Base-by-base conservation (phyloP, 23 tunicate genomes). In the Ciona savignyi region DNA sequence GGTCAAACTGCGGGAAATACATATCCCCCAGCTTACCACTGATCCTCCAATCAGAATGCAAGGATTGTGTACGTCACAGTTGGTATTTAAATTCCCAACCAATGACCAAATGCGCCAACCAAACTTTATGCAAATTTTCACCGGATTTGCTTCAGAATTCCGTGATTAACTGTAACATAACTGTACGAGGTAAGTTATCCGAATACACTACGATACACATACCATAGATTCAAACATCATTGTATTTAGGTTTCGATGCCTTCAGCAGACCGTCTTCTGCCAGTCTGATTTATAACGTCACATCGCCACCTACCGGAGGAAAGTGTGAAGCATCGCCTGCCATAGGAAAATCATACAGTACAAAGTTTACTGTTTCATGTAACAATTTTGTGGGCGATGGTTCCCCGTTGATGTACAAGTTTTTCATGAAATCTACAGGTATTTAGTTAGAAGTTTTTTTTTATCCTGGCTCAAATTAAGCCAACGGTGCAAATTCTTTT, bases 321-420 rank as follows among this genome's bases (percentile, higher is more conserved):
- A 11, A 63, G 4, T 63, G 67, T 22, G 15, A 11, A 23, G 28
- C 28, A 4, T n/a, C 24, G 4, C 67, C 67, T 9, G 6, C 15
- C 4, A 4, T 25, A n/a, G 67, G 67, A 4, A 63, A 23, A 4
- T 23, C 67, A 9, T 63, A 63, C 67, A 25, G 15, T 25, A 63
- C 67, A 63, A 63, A 63, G 67, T 63, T 63, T 25, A 63, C 67
- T 63, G 67, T 63, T 20, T 9, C 67, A 25, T 63, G 67, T 63
- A 11, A 23, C 15, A 25, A 25, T 6, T 63, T 63, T 25, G 28
- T 25, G 6, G 67, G 22, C 26, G 24, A 9, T 25, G 6, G 22
- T 63, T 22, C 15, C 9, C 56, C 28, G 22, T 22, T 63, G 67
- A 63, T 63, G 67, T 63, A 63, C 28, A 63, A 63, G 28, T 63